Evolutionary conservation across 2,888 invertebrate genomes (phyloP).

Genomic region (Sinelater perroti): DNA sequence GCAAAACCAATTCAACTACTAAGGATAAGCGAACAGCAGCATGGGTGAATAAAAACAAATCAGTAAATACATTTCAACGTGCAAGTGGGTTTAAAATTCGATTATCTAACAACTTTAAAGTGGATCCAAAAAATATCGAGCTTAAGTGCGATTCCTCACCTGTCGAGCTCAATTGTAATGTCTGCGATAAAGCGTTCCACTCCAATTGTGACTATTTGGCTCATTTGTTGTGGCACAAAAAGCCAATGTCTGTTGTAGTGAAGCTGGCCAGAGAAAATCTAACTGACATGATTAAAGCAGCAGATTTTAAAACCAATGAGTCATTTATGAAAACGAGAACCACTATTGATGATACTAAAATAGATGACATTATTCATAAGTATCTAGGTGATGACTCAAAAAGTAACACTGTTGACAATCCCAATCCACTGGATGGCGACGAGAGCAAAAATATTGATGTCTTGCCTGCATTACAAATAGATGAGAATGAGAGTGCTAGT

Average conservation of each 20-base stretch:
- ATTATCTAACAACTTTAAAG: slow-evolving; percentile 10
- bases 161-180: slow-evolving; percentile 27
- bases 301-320: not conserved
- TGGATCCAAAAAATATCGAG: not conserved
- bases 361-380: not conserved
- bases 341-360: not conserved
- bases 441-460: no score
- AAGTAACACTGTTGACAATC: slow-evolving; percentile 1
- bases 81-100: slow-evolving; percentile 19
- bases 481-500: no score
- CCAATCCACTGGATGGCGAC: slow-evolving; percentile 1
- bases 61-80: not conserved
- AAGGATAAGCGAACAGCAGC: not conserved
- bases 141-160: no score
- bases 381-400: not conserved
- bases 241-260: slow-evolving; percentile 21
- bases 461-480: no score
- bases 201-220: slow-evolving; percentile 28
- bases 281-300: not conserved
- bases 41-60: not conserved
- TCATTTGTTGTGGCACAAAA: slow-evolving; percentile 37
- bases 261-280: not conserved
- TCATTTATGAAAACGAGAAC: not conserved
- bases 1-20: not conserved
- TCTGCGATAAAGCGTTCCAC: slow-evolving; percentile 35